Evolutionary conservation across 2,797 vertebrate genomes (phyloP).

Genomic region (Apodemus agrarius): DNA sequence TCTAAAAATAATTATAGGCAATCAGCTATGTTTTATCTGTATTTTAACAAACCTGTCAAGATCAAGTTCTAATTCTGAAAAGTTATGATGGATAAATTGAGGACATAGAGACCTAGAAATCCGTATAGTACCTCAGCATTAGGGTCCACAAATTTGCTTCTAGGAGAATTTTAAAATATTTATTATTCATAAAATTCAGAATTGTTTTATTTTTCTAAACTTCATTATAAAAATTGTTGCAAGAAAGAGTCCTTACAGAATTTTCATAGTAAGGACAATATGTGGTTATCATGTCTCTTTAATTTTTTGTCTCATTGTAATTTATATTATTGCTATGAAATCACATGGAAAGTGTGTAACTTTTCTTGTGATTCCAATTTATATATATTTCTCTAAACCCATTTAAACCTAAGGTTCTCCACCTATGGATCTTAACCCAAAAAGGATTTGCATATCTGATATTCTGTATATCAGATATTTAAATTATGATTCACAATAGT

Average conservation of each 20-base stretch:
- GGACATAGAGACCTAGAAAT: neutral
- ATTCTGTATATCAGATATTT: neutral
- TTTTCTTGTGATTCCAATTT: constrained; percentile 54
- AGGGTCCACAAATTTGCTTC: neutral
- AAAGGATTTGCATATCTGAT: neutral
- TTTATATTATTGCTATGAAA: neutral
- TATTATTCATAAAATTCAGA: constrained; percentile 21
- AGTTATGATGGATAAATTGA: neutral
- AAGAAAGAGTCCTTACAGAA: neutral
- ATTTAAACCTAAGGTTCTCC: neutral
- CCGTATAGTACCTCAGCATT: neutral
- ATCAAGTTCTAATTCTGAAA: constrained; percentile 7
- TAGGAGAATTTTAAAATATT: constrained; percentile 30
- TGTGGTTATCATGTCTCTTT: neutral
- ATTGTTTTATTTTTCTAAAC: neutral
- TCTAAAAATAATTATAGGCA: constrained; percentile 16
- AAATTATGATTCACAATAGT: too few relatives aligned
- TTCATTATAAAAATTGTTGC: neutral
- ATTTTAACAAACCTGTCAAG: neutral
- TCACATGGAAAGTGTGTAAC: neutral
- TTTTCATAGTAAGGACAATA: neutral
- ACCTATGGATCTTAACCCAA: neutral
- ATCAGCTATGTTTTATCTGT: neutral
- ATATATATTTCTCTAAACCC: neutral
- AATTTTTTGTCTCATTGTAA: neutral